These are phyloP conservation scores for Eupeodes corollae DNA, from an alignment of 1,140 invertebrate species.

Conservation along the genomic window DNA sequence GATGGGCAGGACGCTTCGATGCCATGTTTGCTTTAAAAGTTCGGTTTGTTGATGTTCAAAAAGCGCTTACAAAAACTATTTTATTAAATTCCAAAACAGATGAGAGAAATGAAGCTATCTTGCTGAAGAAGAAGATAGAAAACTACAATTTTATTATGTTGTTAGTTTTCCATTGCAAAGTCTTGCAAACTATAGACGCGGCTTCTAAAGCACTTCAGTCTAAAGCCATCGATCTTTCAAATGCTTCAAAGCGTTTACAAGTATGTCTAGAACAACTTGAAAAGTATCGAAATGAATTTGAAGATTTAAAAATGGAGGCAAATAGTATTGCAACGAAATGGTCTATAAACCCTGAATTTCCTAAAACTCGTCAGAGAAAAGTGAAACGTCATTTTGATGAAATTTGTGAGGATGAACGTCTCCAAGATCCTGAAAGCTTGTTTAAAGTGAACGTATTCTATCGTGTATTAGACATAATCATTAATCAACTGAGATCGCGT, in stretches of 20 bases:
- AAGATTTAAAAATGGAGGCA: constrained; percentile 1
- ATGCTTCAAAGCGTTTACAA: constrained; percentile 3
- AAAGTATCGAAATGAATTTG: constrained; percentile 2
- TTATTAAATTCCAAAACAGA: constrained; percentile 12
- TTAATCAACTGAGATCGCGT: too few relatives aligned
- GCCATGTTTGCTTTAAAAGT: constrained; percentile 9
- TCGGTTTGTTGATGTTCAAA: too few relatives aligned
- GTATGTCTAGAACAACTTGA: constrained; percentile 9
- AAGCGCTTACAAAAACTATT: too few relatives aligned
- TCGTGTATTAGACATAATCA: too few relatives aligned
- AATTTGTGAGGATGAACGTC: too few relatives aligned
- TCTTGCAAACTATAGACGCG: too few relatives aligned
- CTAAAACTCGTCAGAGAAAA: too few relatives aligned
- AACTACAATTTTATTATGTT: constrained; percentile 5
- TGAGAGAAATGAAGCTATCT: constrained; percentile 9
- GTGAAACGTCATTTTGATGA: too few relatives aligned
- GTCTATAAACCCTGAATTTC: too few relatives aligned
- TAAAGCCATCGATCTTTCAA: background rate
- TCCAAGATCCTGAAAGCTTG: too few relatives aligned
- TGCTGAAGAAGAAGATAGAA: constrained; percentile 10
- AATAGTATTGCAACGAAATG: too few relatives aligned
- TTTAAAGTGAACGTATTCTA: too few relatives aligned
- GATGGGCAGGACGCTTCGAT: constrained; percentile 9
- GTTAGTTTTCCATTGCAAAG: constrained; percentile 12
- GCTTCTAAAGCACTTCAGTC: background rate